Base-by-base conservation (phyloP, 2,113 vertebrate species). In the Crypturellus undulatus region DNA sequence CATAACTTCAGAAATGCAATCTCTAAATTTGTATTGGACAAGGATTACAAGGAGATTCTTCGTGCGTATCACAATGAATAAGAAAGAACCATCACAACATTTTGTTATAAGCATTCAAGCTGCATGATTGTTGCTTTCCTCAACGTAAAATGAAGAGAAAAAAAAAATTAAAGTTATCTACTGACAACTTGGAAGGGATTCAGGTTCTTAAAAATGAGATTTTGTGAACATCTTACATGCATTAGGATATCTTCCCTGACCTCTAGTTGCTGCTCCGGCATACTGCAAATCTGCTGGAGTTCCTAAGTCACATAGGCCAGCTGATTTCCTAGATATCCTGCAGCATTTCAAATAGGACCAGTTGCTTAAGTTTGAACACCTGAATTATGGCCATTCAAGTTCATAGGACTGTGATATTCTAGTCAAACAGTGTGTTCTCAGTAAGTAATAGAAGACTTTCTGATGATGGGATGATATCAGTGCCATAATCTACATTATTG, bases 11-110 rank as follows among this genome's bases (percentile, higher is more conserved):
- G 60, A 51, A 84, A 80, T 65, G 3, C 18, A 92, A 42, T 2
- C 3, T 15, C 11, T 43, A 56, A 12, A 8, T 62, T 3, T 43
- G 84, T 5, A 58, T 49, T 78, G 32, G 38, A 70, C 12, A 78
- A 13, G 52, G 26, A 30, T 70, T 32, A 22, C 43, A 89, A 43
- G 10, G 4, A 3, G 40, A 70, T 45, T 91, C 15, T 22, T 81
- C 12, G 22, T 14, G 25, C 0, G 0, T 43, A 32, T 63, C 25
- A n/a, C 6, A 69, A 21, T 17, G 6, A 12, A 28, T 77, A 83
- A 64, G 26, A 64, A 77, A 47, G 15, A 10, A 45, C 42, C 10
- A 24, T 5, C 7, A 40, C 14, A 8, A 36, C 5, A 30, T 9
- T 24, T 36, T 45, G 17, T 54, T 81, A 21, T 24, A 19, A 5